A percentile compares a stretch with the other conserved stretches of the same genome.
phyloP scores from a whole-genome alignment of 2,797 vertebrate species.

The Xenops minutus region DNA sequence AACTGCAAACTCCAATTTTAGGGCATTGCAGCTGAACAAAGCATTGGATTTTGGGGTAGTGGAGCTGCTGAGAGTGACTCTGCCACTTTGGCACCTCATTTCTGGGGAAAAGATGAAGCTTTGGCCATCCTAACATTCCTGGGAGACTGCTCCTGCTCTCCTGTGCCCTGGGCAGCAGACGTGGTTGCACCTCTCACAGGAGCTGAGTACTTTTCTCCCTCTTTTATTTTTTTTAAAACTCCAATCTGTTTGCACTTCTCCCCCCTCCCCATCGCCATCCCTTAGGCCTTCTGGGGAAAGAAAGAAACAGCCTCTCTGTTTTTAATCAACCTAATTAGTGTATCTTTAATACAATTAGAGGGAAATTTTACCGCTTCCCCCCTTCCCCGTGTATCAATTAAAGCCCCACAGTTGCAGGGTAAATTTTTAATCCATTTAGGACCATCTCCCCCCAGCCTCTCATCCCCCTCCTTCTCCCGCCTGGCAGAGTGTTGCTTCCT shows the following conservation, averaged over 20 bases:
- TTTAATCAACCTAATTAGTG: slow-evolving; percentile 72
- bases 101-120: background rate
- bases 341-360: slow-evolving; percentile 75
- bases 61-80: background rate
- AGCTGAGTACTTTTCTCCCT: background rate
- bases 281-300: slow-evolving; percentile 62
- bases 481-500: slow-evolving; percentile 55
- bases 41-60: background rate
- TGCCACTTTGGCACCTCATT: background rate
- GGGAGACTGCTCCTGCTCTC: background rate
- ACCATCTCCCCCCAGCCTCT: background rate
- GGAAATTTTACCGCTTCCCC: slow-evolving; percentile 44
- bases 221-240: background rate
- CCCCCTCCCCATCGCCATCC: background rate
- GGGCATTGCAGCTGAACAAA: background rate
- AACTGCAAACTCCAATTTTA: background rate
- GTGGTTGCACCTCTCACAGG: background rate
- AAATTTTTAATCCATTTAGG: slow-evolving; percentile 63
- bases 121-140: fast-evolving
- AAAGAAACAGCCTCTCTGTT: slow-evolving; percentile 66
- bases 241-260: slow-evolving; percentile 57
- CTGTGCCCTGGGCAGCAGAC: fast-evolving
- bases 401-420: slow-evolving; percentile 55
- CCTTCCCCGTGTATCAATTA: slow-evolving; percentile 49
- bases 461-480: background rate